These are phyloP conservation scores for Aphaenogaster rudis DNA, from an alignment of 1,140 invertebrate species.

Conservation along the genomic window DNA sequence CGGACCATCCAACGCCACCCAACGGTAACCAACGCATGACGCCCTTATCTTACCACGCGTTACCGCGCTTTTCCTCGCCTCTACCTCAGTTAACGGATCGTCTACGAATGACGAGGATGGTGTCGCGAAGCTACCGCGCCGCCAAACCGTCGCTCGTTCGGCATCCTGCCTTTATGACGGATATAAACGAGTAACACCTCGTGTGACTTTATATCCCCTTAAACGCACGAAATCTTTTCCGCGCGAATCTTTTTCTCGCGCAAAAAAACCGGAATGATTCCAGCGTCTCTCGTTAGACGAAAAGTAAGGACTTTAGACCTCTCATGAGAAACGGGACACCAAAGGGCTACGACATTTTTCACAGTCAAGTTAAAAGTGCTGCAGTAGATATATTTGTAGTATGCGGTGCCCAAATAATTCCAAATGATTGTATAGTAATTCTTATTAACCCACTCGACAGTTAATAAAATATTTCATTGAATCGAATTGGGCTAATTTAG, in stretches of 20 bases:
- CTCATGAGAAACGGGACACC: neutral
- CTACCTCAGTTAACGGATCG: conserved; percentile 75
- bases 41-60: conserved; percentile 78
- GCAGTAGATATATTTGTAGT: neutral
- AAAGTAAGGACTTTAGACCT: neutral
- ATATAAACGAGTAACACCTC: conserved; percentile 42
- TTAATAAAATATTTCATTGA: neutral
- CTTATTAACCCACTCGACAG: neutral
- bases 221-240: neutral
- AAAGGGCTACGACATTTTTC: neutral
- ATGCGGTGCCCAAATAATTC: too few relatives aligned
- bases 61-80: conserved; percentile 74
- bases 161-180: conserved; percentile 31
- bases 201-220: conserved; percentile 14
- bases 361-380: neutral
- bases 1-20: conserved; percentile 84
- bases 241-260: neutral
- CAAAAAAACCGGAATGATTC: neutral
- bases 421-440: neutral
- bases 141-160: conserved; percentile 9
- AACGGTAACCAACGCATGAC: conserved; percentile 85
- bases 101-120: conserved; percentile 64
- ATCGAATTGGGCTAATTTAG: neutral
- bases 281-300: neutral
- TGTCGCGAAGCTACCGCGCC: conserved; percentile 55